Evolutionary conservation across 53 echinoderm and acorn worm genomes (phyloP).

Genomic region (Crossaster papposus): DNA sequence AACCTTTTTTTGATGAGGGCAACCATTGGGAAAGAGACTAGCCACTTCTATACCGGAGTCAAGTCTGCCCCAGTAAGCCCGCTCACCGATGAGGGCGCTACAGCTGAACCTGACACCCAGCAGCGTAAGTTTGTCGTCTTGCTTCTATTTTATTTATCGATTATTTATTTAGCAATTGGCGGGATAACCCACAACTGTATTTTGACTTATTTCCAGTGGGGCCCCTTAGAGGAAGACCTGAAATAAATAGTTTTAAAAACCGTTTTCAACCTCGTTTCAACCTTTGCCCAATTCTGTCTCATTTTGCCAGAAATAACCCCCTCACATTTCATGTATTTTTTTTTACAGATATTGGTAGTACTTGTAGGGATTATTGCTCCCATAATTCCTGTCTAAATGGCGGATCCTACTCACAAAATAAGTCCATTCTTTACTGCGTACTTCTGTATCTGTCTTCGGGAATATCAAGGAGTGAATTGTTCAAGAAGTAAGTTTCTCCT

Average conservation of each 20-base stretch:
- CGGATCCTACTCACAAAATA: neutral
- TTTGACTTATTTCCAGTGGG: too few species aligned
- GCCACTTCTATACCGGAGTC: neutral
- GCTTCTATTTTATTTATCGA: too few species aligned
- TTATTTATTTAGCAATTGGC: too few species aligned
- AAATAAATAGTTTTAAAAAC: too few species aligned
- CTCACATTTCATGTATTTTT: too few species aligned
- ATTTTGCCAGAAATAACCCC: too few species aligned
- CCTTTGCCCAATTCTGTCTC: too few species aligned
- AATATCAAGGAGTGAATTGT: neutral
- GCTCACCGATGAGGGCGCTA: neutral
- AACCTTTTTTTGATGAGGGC: neutral
- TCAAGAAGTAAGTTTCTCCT: neutral
- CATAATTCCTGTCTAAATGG: neutral
- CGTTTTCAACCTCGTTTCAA: too few species aligned
- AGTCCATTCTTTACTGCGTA: neutral
- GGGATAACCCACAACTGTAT: too few species aligned
- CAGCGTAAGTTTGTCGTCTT: too few species aligned
- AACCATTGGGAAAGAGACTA: constrained; percentile 22
- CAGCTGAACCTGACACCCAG: neutral
- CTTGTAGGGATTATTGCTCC: neutral
- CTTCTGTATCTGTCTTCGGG: neutral
- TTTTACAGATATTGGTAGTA: neutral
- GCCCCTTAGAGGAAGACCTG: too few species aligned
- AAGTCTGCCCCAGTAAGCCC: neutral